These are phyloP conservation scores for Neoarius graeffei DNA, from an alignment of 2,113 vertebrate species.

Conservation along the genomic window DNA sequence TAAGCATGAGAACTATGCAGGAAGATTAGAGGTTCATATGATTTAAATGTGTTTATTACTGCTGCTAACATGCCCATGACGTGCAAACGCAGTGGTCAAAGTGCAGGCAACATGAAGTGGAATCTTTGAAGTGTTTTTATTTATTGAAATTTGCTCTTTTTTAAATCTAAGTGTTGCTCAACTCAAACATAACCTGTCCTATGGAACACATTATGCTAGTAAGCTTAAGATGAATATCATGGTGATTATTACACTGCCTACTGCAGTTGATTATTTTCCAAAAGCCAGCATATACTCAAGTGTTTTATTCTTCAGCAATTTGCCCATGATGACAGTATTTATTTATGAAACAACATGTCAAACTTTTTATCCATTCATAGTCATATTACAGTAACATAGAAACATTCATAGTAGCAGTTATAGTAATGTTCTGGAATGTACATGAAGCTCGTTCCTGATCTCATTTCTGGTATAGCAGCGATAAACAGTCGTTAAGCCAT, in stretches of 20 bases:
- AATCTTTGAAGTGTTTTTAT: neutral
- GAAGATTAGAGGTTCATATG: conserved; percentile 39
- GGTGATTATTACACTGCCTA: neutral
- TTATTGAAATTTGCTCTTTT: neutral
- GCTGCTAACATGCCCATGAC: neutral
- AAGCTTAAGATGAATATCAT: neutral
- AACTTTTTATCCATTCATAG: neutral
- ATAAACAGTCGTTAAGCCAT: neutral
- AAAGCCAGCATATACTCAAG: neutral
- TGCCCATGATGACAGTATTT: neutral
- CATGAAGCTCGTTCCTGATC: neutral
- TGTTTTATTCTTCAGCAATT: neutral
- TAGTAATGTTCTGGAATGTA: neutral
- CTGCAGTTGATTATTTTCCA: neutral
- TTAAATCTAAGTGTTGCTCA: neutral
- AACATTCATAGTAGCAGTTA: too few relatives aligned
- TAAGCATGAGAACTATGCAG: conserved; percentile 51
- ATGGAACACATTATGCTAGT: neutral
- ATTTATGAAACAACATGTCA: neutral
- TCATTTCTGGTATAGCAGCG: neutral
- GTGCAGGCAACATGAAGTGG: neutral
- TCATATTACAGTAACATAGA: neutral
- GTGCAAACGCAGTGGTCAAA: neutral
- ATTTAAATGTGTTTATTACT: conserved; percentile 27
- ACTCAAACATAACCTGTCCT: neutral